Percentiles rank a stretch among this genome's conserved stretches.
Conservation (phyloP, 2,888 invertebrate species). For the Strigamia maritima region DNA sequence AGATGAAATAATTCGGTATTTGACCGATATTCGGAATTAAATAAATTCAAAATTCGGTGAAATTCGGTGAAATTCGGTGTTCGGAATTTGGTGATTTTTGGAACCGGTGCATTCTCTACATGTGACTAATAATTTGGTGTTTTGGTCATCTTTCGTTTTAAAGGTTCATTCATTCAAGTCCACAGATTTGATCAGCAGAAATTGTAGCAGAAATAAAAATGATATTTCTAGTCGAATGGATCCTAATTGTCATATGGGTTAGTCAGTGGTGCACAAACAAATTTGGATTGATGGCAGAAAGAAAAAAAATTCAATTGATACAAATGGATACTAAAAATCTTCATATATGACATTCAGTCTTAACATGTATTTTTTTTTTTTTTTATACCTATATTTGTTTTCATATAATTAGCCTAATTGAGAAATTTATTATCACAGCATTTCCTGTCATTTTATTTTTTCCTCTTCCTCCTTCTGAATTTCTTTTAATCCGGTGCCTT, state of each 20-base stretch:
- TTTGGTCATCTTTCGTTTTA: neutral
- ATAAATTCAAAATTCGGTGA: no score
- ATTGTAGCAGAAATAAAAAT: neutral
- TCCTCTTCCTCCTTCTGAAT: neutral
- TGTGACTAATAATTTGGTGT: neutral
- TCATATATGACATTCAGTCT: neutral
- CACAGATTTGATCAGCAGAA: neutral
- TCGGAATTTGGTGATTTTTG: no score
- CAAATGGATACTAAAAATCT: neutral
- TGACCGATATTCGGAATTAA: no score
- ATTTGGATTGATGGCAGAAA: neutral
- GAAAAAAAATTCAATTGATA: neutral
- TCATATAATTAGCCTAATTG: neutral
- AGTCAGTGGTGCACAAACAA: slow-evolving; percentile 17
- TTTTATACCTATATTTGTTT: no score
- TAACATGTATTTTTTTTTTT: neutral
- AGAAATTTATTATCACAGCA: neutral
- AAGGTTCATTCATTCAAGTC: neutral
- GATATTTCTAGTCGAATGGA: neutral
- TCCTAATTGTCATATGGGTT: slow-evolving; percentile 29
- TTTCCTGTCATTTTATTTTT: neutral
- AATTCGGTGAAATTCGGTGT: no score
- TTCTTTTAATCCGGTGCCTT: neutral
- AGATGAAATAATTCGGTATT: no score
- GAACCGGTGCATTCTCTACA: no score